These are phyloP conservation scores for Piliocolobus tephrosceles DNA, from an alignment of 2,113 vertebrate species.

Conservation along the genomic window DNA sequence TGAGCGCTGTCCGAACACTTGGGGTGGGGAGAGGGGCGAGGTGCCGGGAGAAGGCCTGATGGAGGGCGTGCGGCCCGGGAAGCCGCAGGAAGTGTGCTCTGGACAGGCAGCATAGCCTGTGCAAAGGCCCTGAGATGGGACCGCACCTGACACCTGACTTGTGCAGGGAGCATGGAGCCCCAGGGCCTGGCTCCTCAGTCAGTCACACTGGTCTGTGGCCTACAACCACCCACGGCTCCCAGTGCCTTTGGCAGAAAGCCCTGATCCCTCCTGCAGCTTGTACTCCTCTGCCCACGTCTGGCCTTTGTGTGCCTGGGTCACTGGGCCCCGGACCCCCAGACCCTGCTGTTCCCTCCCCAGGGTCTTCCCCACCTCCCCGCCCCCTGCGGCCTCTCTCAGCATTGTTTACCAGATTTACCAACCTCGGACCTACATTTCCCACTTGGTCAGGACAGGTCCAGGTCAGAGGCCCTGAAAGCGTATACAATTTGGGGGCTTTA, in stretches of 20 bases:
- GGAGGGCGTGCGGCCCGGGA: too few relatives aligned
- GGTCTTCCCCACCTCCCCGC: neutral
- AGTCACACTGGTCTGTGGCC: neutral
- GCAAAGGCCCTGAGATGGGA: neutral
- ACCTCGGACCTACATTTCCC: neutral
- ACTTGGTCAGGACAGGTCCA: neutral
- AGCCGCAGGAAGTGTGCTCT: neutral
- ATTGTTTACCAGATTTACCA: neutral
- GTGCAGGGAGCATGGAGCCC: neutral
- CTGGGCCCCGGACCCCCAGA: neutral
- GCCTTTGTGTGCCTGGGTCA: neutral
- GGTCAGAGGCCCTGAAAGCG: neutral
- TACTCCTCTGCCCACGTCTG: too few relatives aligned
- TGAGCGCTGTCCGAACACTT: too few relatives aligned
- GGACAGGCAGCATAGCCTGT: accelerated
- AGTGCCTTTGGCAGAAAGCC: neutral
- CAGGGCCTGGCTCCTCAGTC: neutral
- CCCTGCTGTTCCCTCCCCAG: neutral
- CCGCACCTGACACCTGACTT: neutral
- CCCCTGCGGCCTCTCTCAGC: neutral
- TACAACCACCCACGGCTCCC: neutral
- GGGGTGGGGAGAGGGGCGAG: neutral
- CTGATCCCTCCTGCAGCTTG: too few relatives aligned
- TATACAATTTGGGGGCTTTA: neutral
- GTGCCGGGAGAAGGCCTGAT: neutral